Evolutionary conservation across 2,797 vertebrate genomes (phyloP).

Genomic region (Gymnothorax reevesii): DNA sequence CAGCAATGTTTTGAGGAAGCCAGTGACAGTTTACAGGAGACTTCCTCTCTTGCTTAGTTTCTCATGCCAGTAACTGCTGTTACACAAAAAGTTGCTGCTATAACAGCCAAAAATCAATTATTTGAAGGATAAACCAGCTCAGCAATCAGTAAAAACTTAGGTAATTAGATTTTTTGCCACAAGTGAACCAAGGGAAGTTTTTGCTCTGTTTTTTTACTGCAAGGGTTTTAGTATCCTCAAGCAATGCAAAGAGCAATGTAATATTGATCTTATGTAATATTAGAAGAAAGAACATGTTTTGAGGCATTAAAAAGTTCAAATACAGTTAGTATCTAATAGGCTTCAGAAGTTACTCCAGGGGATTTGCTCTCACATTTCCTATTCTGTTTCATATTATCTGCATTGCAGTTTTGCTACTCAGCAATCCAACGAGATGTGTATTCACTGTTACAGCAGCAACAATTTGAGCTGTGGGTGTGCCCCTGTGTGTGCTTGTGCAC

Average conservation of each 20-base stretch:
- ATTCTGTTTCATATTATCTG: not conserved
- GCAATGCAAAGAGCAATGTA: not conserved
- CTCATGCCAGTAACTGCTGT: not conserved
- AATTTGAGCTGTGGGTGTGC: not conserved
- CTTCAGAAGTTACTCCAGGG: not conserved
- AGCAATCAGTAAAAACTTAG: not conserved
- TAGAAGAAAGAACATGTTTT: not conserved
- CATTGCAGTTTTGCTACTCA: not conserved
- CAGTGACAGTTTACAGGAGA: constrained; percentile 6
- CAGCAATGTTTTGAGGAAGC: not conserved
- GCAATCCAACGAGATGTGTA: not conserved
- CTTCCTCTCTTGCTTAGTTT: not conserved
- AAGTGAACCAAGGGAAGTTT: not conserved
- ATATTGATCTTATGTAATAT: not conserved
- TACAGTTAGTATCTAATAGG: not conserved
- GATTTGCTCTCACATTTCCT: not conserved
- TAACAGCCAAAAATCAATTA: not conserved
- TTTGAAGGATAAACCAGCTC: not conserved
- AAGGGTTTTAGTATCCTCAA: not conserved
- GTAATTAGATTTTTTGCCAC: not conserved
- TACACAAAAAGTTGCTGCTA: not conserved
- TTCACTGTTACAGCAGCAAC: not conserved
- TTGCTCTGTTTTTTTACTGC: not conserved
- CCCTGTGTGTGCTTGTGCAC: not conserved
- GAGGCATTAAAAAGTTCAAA: not conserved